Percentiles rank a stretch among this genome's conserved stretches.
Evolutionary conservation across 2,797 vertebrate genomes (phyloP).

Genomic region (Pangasius macronema): DNA sequence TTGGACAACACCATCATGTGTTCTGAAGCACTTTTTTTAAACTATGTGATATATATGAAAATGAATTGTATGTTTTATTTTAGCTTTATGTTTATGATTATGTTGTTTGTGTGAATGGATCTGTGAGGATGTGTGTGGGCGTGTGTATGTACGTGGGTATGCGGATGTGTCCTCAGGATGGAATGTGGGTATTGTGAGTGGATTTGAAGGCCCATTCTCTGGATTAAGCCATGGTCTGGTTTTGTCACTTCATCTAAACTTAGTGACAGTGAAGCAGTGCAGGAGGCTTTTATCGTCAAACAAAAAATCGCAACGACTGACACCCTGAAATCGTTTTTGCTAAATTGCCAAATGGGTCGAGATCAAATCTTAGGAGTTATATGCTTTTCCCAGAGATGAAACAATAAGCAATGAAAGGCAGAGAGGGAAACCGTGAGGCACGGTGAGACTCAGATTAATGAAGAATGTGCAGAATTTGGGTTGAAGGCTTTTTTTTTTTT

Average conservation of each 20-base stretch:
- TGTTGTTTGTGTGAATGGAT: constrained; percentile 35
- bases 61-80: constrained; percentile 45
- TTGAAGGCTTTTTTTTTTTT: not conserved
- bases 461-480: constrained; percentile 35
- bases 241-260: constrained; percentile 68
- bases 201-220: constrained; percentile 68
- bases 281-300: constrained; percentile 65
- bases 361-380: constrained; percentile 22
- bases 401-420: constrained; percentile 24
- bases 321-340: constrained; percentile 24
- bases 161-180: constrained; percentile 43
- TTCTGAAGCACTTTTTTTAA: constrained; percentile 20
- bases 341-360: constrained; percentile 41
- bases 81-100: constrained; percentile 40
- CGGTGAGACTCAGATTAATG: constrained; percentile 12
- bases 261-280: constrained; percentile 52
- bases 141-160: constrained; percentile 44
- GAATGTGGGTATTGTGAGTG: constrained; percentile 59
- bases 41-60: constrained; percentile 42
- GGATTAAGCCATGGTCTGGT: constrained; percentile 69
- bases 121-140: constrained; percentile 44
- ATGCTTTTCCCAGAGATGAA: constrained; percentile 14
- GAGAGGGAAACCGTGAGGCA: constrained; percentile 6
- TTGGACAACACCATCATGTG: constrained; percentile 10
- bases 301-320: constrained; percentile 19